These are phyloP conservation scores for Colletes gigas DNA, from an alignment of 1,140 invertebrate species.

Conservation along the genomic window DNA sequence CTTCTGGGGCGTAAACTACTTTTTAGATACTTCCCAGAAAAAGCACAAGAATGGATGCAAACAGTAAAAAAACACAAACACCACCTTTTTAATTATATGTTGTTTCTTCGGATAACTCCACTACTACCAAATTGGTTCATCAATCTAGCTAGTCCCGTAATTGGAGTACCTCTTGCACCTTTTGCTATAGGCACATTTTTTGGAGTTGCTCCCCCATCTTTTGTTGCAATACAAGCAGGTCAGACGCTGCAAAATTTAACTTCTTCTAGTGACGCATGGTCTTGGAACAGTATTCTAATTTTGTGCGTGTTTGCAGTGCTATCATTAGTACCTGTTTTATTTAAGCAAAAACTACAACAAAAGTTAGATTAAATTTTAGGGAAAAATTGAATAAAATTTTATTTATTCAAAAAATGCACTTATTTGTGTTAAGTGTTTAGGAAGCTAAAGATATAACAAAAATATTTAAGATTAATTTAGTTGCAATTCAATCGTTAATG, in stretches of 20 bases:
- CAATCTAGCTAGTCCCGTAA: constrained; percentile 97
- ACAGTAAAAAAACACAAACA: constrained; percentile 91
- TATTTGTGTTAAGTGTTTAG: background rate
- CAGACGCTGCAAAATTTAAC: constrained; percentile 96
- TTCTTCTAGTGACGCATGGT: constrained; percentile 94
- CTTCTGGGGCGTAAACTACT: constrained; percentile 93
- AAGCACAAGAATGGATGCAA: constrained; percentile 91
- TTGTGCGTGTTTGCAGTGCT: constrained; percentile 90
- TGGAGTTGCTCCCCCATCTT: constrained; percentile 98
- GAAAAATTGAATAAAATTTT: background rate
- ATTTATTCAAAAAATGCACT: constrained; percentile 14
- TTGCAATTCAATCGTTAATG: background rate
- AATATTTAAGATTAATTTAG: background rate
- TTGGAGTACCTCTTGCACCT: constrained; percentile 95
- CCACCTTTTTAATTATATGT: constrained; percentile 97
- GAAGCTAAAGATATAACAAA: background rate
- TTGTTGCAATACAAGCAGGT: constrained; percentile 98
- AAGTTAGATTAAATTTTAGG: constrained; percentile 87
- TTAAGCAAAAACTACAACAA: constrained; percentile 91
- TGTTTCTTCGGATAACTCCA: constrained; percentile 98
- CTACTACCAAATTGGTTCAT: constrained; percentile 99
- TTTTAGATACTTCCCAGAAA: constrained; percentile 93
- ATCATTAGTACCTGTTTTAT: constrained; percentile 94
- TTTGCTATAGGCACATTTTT: constrained; percentile 97
- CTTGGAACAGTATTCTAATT: constrained; percentile 91